Percentiles rank a stretch among this genome's conserved stretches.
Conservation (phyloP, 2,888 invertebrate species). For the Bellardia pandia region DNA sequence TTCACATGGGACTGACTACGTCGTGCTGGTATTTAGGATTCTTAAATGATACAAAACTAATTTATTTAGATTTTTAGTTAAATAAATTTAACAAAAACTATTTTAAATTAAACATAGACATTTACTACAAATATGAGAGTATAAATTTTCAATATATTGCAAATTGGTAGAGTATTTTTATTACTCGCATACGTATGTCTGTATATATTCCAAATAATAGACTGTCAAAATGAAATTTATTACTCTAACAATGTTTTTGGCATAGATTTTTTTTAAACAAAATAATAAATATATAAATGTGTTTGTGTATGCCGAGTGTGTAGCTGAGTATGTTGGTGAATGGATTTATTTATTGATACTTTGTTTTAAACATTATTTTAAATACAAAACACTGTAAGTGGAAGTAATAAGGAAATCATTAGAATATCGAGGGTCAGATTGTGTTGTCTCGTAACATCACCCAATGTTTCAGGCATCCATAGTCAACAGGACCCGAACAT, state of each 20-base stretch:
- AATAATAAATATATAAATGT: neutral
- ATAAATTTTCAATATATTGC: neutral
- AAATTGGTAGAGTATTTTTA: neutral
- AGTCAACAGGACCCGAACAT: no score
- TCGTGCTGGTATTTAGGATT: neutral
- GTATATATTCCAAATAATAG: neutral
- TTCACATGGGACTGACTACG: no score
- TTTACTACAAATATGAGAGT: neutral
- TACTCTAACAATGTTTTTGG: slow-evolving; percentile 8
- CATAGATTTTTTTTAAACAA: neutral
- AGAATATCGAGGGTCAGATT: no score
- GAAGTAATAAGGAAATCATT: neutral
- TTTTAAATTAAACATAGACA: neutral
- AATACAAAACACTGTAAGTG: neutral
- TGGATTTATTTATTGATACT: slow-evolving; percentile 2
- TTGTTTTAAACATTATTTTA: slow-evolving; percentile 9
- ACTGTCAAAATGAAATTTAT: slow-evolving; percentile 42
- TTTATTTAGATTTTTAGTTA: no score
- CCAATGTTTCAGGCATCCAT: no score
- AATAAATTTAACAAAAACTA: no score
- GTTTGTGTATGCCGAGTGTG: neutral
- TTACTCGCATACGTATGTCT: neutral
- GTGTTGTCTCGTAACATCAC: no score
- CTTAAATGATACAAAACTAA: neutral
- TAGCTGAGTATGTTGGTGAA: neutral